These are phyloP conservation scores for Pteropus alecto DNA, from an alignment of 2,113 vertebrate species.

Conservation along the genomic window DNA sequence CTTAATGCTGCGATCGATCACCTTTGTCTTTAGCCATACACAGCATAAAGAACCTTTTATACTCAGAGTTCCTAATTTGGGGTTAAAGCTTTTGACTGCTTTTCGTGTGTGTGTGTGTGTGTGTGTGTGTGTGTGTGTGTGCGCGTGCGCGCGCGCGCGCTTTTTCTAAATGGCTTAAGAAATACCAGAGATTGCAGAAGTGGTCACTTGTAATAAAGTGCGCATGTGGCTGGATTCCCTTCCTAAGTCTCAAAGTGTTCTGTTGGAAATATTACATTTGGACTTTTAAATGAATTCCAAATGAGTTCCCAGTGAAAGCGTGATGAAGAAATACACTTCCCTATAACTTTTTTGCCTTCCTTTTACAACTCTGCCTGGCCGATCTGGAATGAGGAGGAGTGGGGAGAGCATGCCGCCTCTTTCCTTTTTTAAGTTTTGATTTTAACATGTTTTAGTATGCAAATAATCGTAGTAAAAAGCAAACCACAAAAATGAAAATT, in stretches of 20 bases:
- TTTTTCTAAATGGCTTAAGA: not conserved
- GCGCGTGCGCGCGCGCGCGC: too few species aligned
- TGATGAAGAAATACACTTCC: not conserved
- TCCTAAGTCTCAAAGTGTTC: not conserved
- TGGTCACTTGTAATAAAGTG: not conserved
- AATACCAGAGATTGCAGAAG: not conserved
- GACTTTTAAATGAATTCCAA: not conserved
- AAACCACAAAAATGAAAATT: not conserved
- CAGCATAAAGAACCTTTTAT: not conserved
- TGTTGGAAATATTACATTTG: not conserved
- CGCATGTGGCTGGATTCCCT: not conserved
- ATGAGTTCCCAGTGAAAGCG: not conserved
- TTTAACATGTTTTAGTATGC: not conserved
- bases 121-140: not conserved
- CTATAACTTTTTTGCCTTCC: not conserved
- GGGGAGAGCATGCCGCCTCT: accelerated
- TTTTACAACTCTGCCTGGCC: not conserved
- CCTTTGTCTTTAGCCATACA: not conserved
- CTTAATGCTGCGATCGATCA: not conserved
- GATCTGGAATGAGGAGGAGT: not conserved
- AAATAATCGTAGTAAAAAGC: not conserved
- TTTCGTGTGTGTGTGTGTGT: not conserved
- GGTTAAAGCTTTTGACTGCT: not conserved
- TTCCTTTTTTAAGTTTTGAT: not conserved
- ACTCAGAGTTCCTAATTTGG: not conserved